Percentiles rank a stretch among this genome's conserved stretches.
These are phyloP conservation scores for Microctonus brassicae DNA, from an alignment of 2,888 invertebrate species.

Conservation along the genomic window DNA sequence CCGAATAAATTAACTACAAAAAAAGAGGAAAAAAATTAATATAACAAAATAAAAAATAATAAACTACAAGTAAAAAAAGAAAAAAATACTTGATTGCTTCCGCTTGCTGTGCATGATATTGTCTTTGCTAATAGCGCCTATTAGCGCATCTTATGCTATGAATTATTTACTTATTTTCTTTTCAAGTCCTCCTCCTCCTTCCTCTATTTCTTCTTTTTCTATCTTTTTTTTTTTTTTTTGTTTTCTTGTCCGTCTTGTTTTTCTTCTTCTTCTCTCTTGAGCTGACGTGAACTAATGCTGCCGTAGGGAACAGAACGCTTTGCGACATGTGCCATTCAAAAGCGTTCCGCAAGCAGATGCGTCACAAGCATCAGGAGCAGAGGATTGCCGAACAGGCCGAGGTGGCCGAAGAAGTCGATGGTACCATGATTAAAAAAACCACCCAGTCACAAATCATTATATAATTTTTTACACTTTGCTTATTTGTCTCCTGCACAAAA, in stretches of 20 bases:
- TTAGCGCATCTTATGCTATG: neutral
- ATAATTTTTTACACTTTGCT: constrained; percentile 20
- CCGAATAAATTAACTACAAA: neutral
- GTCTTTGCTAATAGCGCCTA: constrained; percentile 38
- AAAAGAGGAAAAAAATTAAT: neutral
- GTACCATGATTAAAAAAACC: constrained; percentile 53
- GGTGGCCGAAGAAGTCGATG: constrained; percentile 71
- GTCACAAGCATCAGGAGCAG: constrained; percentile 76
- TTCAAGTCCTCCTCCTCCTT: neutral
- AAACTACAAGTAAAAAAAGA: constrained; percentile 14
- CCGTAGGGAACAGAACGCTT: constrained; percentile 90
- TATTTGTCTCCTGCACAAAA: neutral
- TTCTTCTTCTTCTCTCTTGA: constrained; percentile 36
- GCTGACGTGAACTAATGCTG: constrained; percentile 60
- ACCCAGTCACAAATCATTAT: constrained; percentile 9
- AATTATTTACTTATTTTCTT: neutral
- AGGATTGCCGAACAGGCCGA: constrained; percentile 57
- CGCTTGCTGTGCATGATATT: constrained; percentile 42
- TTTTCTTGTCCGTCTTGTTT: constrained; percentile 16
- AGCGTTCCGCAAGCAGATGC: constrained; percentile 77
- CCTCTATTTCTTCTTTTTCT: neutral
- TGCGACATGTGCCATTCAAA: constrained; percentile 88
- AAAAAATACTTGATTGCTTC: constrained; percentile 38
- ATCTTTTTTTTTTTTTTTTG: constrained; percentile 29
- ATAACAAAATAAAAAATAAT: neutral